phyloP scores from a whole-genome alignment of 2,888 invertebrate genomes.

The Pandemis heparana region DNA sequence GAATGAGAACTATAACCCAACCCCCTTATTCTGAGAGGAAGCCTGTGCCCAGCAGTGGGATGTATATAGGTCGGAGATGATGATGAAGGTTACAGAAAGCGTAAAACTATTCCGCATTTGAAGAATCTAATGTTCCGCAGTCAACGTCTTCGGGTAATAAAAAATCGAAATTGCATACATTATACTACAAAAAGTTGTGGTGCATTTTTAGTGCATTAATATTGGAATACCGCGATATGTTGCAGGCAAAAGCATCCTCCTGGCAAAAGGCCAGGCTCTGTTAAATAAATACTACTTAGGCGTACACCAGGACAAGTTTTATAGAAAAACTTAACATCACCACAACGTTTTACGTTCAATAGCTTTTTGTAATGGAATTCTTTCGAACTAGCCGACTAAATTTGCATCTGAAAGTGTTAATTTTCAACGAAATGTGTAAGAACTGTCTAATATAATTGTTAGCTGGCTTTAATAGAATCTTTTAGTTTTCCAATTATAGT shows the following conservation, averaged over 20 bases:
- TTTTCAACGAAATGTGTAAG: not conserved
- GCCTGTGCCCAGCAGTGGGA: no score
- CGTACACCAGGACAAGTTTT: constrained; percentile 10
- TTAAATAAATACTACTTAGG: constrained; percentile 29
- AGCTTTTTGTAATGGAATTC: not conserved
- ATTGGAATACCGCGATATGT: not conserved
- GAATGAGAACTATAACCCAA: no score
- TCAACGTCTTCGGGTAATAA: no score
- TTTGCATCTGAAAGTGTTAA: not conserved
- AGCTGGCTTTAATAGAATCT: no score
- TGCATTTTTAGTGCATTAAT: constrained; percentile 8
- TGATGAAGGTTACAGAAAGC: no score
- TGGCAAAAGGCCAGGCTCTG: constrained; percentile 65
- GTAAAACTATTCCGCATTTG: no score
- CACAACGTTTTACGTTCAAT: not conserved
- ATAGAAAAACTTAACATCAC: constrained; percentile 7
- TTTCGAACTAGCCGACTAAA: not conserved
- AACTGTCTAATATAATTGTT: no score
- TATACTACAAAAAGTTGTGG: not conserved
- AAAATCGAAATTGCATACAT: no score
- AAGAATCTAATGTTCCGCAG: no score
- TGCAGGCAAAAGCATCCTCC: constrained; percentile 65
- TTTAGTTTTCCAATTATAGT: no score
- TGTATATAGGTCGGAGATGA: no score
- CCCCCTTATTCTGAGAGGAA: no score